Evolutionary conservation across 2,113 vertebrate genomes (phyloP).

Genomic region (Sander vitreus): DNA sequence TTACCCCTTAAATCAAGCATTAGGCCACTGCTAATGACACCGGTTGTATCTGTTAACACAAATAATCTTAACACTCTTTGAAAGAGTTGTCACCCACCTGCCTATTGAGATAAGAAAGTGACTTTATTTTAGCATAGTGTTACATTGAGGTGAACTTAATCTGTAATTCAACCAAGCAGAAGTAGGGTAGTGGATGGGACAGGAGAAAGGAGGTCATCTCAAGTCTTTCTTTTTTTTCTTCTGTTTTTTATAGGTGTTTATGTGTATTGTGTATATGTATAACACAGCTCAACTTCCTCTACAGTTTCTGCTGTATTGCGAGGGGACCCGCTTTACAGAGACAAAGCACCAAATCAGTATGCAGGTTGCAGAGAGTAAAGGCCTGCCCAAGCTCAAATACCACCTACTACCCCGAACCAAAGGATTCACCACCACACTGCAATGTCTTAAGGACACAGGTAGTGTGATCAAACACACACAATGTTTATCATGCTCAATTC

Average conservation of each 20-base stretch:
- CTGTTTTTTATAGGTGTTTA: not conserved
- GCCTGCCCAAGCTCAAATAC: slow-evolving; percentile 94
- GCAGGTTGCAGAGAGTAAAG: slow-evolving; percentile 97
- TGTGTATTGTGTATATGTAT: slow-evolving; percentile 10
- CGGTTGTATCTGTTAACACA: not conserved
- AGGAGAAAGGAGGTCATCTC: slow-evolving; percentile 40
- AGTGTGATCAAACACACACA: not conserved
- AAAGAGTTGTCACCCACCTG: not conserved
- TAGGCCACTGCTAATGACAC: slow-evolving; percentile 15
- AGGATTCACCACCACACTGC: slow-evolving; percentile 97
- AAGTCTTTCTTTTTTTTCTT: slow-evolving; percentile 7
- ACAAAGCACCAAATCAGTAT: slow-evolving; percentile 98
- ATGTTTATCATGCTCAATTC: not conserved
- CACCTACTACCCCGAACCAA: slow-evolving; percentile 97
- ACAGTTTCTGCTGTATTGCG: slow-evolving; percentile 97
- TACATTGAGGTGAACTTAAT: slow-evolving; percentile 16
- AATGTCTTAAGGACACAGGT: slow-evolving; percentile 97
- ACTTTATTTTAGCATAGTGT: slow-evolving; percentile 13
- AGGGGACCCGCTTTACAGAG: slow-evolving; percentile 98
- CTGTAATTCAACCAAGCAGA: slow-evolving; percentile 41
- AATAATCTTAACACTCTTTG: slow-evolving; percentile 9
- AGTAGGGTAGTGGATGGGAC: slow-evolving; percentile 17
- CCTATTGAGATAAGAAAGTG: not conserved
- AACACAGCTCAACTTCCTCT: slow-evolving; percentile 16
- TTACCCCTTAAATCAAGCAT: slow-evolving; percentile 45